Conservation (phyloP, 1,140 invertebrate genomes). For the Calephelis virginiensis region DNA sequence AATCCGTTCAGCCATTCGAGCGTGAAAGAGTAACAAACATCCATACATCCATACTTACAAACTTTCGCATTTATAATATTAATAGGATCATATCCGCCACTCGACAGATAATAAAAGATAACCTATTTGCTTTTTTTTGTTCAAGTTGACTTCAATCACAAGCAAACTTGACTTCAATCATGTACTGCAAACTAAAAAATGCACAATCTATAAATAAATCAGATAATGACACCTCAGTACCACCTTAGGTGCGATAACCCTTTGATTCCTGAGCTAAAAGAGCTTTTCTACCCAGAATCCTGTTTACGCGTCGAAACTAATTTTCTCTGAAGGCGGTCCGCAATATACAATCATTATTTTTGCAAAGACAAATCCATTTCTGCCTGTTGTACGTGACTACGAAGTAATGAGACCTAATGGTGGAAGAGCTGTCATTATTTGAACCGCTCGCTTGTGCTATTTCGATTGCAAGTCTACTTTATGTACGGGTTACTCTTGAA, state of each 20-base stretch:
- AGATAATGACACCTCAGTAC: slow-evolving; percentile 12
- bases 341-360: slow-evolving; percentile 75
- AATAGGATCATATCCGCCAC: too few species aligned
- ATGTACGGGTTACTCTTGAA: background rate
- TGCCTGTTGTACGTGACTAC: slow-evolving; percentile 66
- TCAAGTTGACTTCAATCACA: background rate
- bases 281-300: slow-evolving; percentile 44
- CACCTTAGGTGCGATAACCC: slow-evolving; percentile 20
- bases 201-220: slow-evolving; percentile 14
- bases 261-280: slow-evolving; percentile 23
- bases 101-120: too few species aligned
- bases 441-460: slow-evolving; percentile 7
- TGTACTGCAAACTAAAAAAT: slow-evolving; percentile 12
- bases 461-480: slow-evolving; percentile 10
- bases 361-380: slow-evolving; percentile 76
- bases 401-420: slow-evolving; percentile 70
- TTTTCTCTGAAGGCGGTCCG: slow-evolving; percentile 69
- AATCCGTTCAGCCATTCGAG: too few species aligned
- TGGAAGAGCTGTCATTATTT: slow-evolving; percentile 24
- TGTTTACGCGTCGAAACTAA: slow-evolving; percentile 68
- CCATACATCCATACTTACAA: too few species aligned
- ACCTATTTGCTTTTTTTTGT: too few species aligned
- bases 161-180: background rate
- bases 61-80: too few species aligned
- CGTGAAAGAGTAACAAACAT: too few species aligned